These are phyloP conservation scores for Bruchidius siliquastri DNA, from an alignment of 2,888 invertebrate species.

Conservation along the genomic window DNA sequence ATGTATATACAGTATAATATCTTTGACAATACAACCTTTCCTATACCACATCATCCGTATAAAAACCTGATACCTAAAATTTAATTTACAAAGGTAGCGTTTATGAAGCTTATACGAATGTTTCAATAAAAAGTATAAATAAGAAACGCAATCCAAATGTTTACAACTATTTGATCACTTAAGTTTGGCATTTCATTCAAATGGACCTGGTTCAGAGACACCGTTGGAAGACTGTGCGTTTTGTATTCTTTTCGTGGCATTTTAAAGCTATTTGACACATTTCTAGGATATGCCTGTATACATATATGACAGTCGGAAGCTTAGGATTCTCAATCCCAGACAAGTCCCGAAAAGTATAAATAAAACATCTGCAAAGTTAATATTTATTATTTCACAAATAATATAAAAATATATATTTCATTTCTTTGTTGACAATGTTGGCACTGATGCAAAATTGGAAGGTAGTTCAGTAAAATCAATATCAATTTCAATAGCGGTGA, in stretches of 20 bases:
- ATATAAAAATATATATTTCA: too few relatives aligned
- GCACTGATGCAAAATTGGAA: too few relatives aligned
- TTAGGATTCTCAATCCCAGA: too few relatives aligned
- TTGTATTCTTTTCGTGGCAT: slow-evolving; percentile 2
- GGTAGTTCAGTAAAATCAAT: too few relatives aligned
- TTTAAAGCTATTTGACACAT: slow-evolving; percentile 33
- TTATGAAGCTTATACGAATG: not conserved
- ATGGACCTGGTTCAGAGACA: not conserved
- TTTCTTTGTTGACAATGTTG: too few relatives aligned
- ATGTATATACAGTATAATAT: not conserved
- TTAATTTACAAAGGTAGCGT: not conserved
- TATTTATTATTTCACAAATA: too few relatives aligned
- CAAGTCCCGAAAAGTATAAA: too few relatives aligned
- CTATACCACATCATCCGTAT: not conserved
- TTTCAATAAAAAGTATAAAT: not conserved
- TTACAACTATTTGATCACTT: not conserved
- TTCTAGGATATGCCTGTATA: slow-evolving; percentile 6
- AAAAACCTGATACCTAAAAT: not conserved
- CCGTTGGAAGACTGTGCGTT: slow-evolving; percentile 8
- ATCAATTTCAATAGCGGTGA: too few relatives aligned
- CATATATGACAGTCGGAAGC: not conserved
- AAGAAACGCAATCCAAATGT: not conserved
- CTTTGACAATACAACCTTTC: not conserved
- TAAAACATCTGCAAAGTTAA: too few relatives aligned
- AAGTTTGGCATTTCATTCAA: not conserved